These are phyloP conservation scores for Oryctes rhinoceros DNA, from an alignment of 1,140 invertebrate species.

Conservation along the genomic window DNA sequence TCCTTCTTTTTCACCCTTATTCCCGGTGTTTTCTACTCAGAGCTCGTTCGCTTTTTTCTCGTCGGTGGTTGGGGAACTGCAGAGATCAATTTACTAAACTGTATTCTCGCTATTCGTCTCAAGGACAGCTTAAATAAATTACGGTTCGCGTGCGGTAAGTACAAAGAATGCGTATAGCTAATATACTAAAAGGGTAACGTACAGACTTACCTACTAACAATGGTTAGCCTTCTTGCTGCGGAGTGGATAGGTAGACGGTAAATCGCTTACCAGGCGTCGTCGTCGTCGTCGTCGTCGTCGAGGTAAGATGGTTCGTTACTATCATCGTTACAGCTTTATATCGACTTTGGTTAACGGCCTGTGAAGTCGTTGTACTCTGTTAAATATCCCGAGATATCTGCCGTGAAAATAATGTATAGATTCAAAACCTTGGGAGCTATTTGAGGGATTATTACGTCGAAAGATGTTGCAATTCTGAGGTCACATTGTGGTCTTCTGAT, in stretches of 20 bases:
- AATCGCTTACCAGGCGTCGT: neutral
- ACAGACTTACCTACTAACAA: slow-evolving; percentile 1
- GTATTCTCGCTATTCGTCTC: slow-evolving; percentile 33
- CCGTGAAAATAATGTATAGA: neutral
- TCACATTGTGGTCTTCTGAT: too few species aligned
- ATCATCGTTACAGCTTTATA: slow-evolving; percentile 41
- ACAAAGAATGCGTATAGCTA: slow-evolving; percentile 5
- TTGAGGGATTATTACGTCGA: neutral
- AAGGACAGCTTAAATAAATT: slow-evolving; percentile 26
- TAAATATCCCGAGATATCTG: slow-evolving; percentile 1
- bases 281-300: neutral
- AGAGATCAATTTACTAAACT: slow-evolving; percentile 33
- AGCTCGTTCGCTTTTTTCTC: slow-evolving; percentile 13
- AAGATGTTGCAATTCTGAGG: too few species aligned
- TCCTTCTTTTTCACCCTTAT: neutral
- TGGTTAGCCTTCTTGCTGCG: neutral
- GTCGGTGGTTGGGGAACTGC: slow-evolving; percentile 8
- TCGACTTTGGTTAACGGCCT: slow-evolving; percentile 42
- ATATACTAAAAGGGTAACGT: slow-evolving; percentile 7
- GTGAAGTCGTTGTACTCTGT: slow-evolving; percentile 42
- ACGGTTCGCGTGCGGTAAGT: neutral
- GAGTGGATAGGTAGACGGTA: neutral
- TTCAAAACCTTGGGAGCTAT: neutral
- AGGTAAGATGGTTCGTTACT: slow-evolving; percentile 41
- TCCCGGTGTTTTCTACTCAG: slow-evolving; percentile 14